phyloP scores from a whole-genome alignment of 2,888 invertebrate genomes.

The Hydraecia micacea region DNA sequence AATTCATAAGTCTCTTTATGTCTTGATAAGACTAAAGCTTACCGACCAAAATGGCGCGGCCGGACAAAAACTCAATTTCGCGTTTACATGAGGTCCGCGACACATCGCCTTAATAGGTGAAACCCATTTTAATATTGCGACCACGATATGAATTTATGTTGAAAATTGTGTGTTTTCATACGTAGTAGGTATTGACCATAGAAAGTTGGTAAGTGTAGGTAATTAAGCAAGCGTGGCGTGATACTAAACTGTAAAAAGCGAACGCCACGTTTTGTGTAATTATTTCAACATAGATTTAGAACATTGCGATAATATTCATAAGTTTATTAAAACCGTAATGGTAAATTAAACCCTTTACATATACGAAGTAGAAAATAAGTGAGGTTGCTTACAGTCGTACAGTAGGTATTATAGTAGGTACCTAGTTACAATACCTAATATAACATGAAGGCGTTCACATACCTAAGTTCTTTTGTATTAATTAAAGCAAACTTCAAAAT shows the following conservation, averaged over 20 bases:
- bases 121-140: conserved; percentile 68
- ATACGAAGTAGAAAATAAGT: conserved; percentile 36
- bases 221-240: conserved; percentile 65
- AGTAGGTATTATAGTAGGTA: not conserved
- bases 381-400: conserved; percentile 15
- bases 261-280: conserved; percentile 66
- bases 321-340: conserved; percentile 69
- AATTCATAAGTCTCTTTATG: conserved; percentile 89
- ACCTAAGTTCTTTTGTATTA: conserved; percentile 13
- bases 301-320: conserved; percentile 73
- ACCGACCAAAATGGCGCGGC: conserved; percentile 81
- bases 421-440: not conserved
- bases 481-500: conserved; percentile 32
- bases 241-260: conserved; percentile 59
- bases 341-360: conserved; percentile 48
- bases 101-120: conserved; percentile 75
- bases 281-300: conserved; percentile 72
- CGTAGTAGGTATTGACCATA: conserved; percentile 54
- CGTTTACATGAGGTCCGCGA: conserved; percentile 76
- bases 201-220: conserved; percentile 59
- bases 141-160: conserved; percentile 57
- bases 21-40: conserved; percentile 90
- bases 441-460: conserved; percentile 27
- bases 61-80: conserved; percentile 78
- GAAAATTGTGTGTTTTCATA: conserved; percentile 54